Conservation (phyloP, 2,113 vertebrate species). For the Ictalurus furcatus region DNA sequence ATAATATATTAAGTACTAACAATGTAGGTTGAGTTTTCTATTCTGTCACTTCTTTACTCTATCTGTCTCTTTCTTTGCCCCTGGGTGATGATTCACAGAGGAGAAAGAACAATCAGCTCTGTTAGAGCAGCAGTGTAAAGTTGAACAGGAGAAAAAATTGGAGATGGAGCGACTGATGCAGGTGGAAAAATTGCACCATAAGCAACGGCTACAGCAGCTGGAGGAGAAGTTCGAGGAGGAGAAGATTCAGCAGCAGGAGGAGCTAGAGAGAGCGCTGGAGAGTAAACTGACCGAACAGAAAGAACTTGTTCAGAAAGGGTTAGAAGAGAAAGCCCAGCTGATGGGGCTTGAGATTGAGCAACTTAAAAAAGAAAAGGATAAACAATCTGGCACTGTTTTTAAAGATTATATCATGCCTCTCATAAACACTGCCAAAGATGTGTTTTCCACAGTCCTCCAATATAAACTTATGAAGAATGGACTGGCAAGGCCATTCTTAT, state of each 20-base stretch:
- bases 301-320: conserved; percentile 44
- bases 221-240: conserved; percentile 52
- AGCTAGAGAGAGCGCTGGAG: conserved; percentile 48
- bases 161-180: conserved; percentile 36
- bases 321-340: conserved; percentile 40
- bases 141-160: conserved; percentile 25
- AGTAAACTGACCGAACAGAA: conserved; percentile 56
- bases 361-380: conserved; percentile 21
- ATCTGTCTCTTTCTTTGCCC: background rate
- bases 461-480: background rate
- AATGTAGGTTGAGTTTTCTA: background rate
- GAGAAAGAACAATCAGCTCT: conserved; percentile 31
- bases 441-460: background rate
- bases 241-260: conserved; percentile 27
- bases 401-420: background rate
- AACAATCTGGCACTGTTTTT: background rate
- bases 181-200: conserved; percentile 36
- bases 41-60: background rate
- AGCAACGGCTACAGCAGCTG: conserved; percentile 46
- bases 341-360: conserved; percentile 51
- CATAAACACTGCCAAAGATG: background rate
- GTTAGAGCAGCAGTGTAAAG: conserved; percentile 47
- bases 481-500: background rate
- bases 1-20: no score
- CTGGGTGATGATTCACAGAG: conserved; percentile 27